Conservation (phyloP, 1,140 invertebrate species). For the Littorina saxatilis region DNA sequence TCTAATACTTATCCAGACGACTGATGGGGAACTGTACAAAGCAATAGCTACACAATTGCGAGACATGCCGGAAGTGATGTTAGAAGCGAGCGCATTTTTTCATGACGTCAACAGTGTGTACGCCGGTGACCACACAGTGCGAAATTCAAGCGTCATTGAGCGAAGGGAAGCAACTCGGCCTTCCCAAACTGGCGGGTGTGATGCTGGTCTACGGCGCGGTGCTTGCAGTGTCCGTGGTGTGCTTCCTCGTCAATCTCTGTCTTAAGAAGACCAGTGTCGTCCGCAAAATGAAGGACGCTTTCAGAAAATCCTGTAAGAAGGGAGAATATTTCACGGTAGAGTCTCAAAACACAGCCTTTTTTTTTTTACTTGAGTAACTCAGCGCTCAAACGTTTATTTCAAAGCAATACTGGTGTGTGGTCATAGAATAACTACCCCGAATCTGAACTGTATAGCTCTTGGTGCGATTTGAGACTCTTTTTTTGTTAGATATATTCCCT, state of each 20-base stretch:
- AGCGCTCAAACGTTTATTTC: no score
- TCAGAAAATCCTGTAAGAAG: no score
- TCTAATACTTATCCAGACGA: not conserved
- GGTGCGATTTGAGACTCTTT: no score
- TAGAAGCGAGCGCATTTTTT: not conserved
- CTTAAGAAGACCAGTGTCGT: not conserved
- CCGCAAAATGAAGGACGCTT: no score
- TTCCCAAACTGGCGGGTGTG: slow-evolving; percentile 55
- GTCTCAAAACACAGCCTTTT: no score
- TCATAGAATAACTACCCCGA: no score
- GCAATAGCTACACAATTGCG: not conserved
- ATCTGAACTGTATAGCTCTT: no score
- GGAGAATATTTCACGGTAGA: no score
- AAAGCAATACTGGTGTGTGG: no score
- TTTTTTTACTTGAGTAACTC: no score
- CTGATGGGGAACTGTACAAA: not conserved
- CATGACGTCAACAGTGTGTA: slow-evolving; percentile 43
- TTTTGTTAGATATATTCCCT: no score
- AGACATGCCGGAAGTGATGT: slow-evolving; percentile 19
- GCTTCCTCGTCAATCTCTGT: not conserved
- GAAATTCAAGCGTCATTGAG: slow-evolving; percentile 39
- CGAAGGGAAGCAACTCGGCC: slow-evolving; percentile 45
- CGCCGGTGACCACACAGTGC: slow-evolving; percentile 18
- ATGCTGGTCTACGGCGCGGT: slow-evolving; percentile 51
- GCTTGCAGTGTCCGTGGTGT: not conserved